A percentile compares a stretch with the other conserved stretches of the same genome.
phyloP scores from a whole-genome alignment of 2,797 vertebrate species.

The Gymnodraco acuticeps region DNA sequence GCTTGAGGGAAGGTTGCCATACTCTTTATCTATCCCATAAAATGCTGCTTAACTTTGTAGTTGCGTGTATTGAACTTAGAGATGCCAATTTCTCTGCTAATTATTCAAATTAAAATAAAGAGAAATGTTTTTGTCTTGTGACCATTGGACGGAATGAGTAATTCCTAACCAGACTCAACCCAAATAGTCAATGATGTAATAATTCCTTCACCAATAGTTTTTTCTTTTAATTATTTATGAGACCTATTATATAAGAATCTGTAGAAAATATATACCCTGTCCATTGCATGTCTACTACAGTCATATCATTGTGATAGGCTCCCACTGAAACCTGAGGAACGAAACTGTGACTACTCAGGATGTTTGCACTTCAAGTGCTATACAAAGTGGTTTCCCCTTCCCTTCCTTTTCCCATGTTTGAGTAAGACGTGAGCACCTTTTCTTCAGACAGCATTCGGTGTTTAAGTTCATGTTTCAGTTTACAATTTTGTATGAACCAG shows the following conservation, averaged over 20 bases:
- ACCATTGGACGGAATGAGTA: constrained; percentile 15
- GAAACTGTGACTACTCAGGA: constrained; percentile 49
- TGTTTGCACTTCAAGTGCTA: constrained; percentile 56
- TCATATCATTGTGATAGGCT: not conserved
- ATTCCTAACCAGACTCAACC: constrained; percentile 19
- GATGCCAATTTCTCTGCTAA: constrained; percentile 1
- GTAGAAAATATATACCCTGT: constrained; percentile 7
- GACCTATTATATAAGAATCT: constrained; percentile 12
- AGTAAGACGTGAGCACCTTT: not conserved
- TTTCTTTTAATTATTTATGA: constrained; percentile 27
- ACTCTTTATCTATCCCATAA: constrained; percentile 18
- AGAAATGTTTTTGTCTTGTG: not conserved
- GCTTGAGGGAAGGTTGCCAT: constrained; percentile 5
- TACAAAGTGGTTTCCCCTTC: constrained; percentile 47
- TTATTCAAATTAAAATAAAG: constrained; percentile 14
- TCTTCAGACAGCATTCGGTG: not conserved
- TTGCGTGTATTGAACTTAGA: not conserved
- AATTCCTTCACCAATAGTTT: not conserved
- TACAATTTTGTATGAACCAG: not conserved
- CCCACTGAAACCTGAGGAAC: not conserved
- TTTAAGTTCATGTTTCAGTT: constrained; percentile 10
- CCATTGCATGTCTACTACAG: not conserved
- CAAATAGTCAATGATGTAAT: constrained; percentile 15
- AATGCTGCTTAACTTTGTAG: constrained; percentile 18
- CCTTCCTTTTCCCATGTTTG: constrained; percentile 35